A percentile compares a stretch with the other conserved stretches of the same genome.
Evolutionary conservation across 2,113 vertebrate species (phyloP).

Genomic region (Aspiorhynchus laticeps): DNA sequence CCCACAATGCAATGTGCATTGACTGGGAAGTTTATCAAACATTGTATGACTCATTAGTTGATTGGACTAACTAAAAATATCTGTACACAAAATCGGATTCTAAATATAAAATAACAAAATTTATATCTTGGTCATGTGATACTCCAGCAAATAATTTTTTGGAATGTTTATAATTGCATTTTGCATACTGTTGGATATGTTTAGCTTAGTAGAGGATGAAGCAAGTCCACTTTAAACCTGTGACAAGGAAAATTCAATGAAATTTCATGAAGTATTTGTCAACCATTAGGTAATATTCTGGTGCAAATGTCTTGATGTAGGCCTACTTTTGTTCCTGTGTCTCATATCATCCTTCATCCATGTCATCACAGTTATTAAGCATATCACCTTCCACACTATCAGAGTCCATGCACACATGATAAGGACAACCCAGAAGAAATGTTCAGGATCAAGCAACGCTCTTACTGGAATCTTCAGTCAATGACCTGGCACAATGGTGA

Average conservation of each 20-base stretch:
- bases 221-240: background rate
- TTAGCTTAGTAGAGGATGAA: background rate
- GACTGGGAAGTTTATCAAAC: too few species aligned
- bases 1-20: background rate
- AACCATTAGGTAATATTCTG: background rate
- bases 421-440: slow-evolving; percentile 51
- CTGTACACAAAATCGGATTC: background rate
- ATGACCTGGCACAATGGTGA: slow-evolving; percentile 22
- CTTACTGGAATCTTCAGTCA: slow-evolving; percentile 26
- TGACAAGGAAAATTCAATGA: background rate
- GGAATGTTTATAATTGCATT: background rate
- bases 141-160: background rate
- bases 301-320: background rate
- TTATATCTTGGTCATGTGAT: background rate
- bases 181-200: background rate
- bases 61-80: background rate
- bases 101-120: background rate
- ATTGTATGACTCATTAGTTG: background rate
- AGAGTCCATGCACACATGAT: slow-evolving; percentile 14
- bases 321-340: background rate
- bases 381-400: slow-evolving; percentile 10
- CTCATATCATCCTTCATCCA: background rate
- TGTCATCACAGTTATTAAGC: slow-evolving; percentile 11
- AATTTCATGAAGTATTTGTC: background rate
- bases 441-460: slow-evolving; percentile 37